Base-by-base conservation (phyloP, 1,140 invertebrate species). In the Luehdorfia chinensis region DNA sequence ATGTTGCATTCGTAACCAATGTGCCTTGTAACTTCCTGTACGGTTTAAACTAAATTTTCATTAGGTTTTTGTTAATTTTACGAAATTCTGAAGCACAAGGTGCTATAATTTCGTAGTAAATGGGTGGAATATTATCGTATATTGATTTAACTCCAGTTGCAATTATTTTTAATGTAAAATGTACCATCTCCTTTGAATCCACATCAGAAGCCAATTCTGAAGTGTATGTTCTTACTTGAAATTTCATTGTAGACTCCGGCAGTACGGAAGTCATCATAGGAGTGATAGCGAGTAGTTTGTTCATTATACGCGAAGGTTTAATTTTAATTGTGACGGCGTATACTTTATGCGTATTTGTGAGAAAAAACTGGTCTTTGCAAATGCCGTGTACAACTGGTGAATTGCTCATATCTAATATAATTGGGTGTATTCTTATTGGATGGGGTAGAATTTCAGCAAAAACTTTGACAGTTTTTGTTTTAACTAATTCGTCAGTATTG, bases 51-150 rank as follows among this genome's bases (percentile, higher is more conserved):
- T n/a, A n/a, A n/a, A n/a, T n/a, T n/a, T n/a, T n/a, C n/a, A n/a
- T n/a, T n/a, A n/a, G n/a, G n/a, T n/a, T n/a, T n/a, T n/a, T 21
- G 36, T 74, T 73, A 32, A 70, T 32, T 47, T 53, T 58, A 43
- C 60, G 59, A 41, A 69, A 84, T 44, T 74, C 63, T 2, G 21
- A 32, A 4, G 65, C 59, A 49, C 70, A 78, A 1, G 81, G 81
- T 3, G 65, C 59, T 31, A 83, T 74, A 1, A 85, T 62, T 72
- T 85, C 81, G 31, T 81, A 85, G 49, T 60, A 85, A 19, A 79
- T 52, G 15, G 66, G 76, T 36, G 76, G 75, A 4, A 69, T 56
- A 37, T 77, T 60, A 2, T 43, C 8, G 51, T 74, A 81, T 12
- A 76, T 36, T 11, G 55, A 30, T 57, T 69, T 66, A 18, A 69